Conservation (phyloP, 1,140 invertebrate species). For the Wiebesia pumilae region DNA sequence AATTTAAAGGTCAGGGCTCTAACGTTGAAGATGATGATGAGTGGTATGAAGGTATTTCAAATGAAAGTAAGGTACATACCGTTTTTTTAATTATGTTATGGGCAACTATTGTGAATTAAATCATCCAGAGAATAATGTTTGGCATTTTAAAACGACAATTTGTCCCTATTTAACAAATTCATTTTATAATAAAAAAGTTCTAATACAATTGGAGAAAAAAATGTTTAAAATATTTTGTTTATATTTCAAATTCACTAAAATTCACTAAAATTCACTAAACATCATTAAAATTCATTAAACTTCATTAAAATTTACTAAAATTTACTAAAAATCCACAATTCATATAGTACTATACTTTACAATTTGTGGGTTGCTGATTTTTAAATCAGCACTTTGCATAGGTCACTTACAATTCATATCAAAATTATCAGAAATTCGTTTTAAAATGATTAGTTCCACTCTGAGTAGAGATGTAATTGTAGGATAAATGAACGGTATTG, state of each 20-base stretch:
- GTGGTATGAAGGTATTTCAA: slow-evolving; percentile 63
- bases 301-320: too few relatives aligned
- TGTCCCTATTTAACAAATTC: too few relatives aligned
- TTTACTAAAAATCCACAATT: too few relatives aligned
- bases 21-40: slow-evolving; percentile 29
- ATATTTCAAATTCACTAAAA: too few relatives aligned
- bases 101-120: slow-evolving; percentile 14
- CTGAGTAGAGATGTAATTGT: background rate
- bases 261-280: too few relatives aligned
- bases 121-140: background rate
- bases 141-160: background rate
- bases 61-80: slow-evolving; percentile 57
- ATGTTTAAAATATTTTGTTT: too few relatives aligned
- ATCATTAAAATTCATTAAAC: too few relatives aligned
- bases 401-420: background rate
- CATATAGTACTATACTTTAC: too few relatives aligned
- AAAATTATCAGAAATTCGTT: background rate
- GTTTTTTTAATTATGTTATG: slow-evolving; percentile 10
- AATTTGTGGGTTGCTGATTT: background rate
- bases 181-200: too few relatives aligned
- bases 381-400: background rate
- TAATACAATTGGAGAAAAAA: too few relatives aligned
- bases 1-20: slow-evolving; percentile 11
- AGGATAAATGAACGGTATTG: background rate
- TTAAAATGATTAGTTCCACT: background rate